Evolutionary conservation across 2,113 vertebrate species (phyloP), one percentile per base, ranked within the genome.

Genomic region (Phaethon lepturus): DNA sequence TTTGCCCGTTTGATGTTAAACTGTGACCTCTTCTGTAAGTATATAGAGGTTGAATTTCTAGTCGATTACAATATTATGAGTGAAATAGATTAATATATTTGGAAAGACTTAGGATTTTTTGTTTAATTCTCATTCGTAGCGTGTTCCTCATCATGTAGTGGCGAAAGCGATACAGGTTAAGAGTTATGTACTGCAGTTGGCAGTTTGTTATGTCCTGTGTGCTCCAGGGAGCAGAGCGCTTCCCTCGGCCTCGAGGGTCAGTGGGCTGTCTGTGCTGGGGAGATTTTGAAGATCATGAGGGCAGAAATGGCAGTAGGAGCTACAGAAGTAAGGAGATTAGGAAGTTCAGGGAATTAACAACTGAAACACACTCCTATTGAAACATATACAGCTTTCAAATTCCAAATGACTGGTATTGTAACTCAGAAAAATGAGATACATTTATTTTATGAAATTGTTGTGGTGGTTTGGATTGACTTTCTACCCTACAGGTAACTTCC

Each of bases 311-410:
- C 50, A 59, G 29, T 50, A 56, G 66, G 81, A 93, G 35, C 81
- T 76, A 29, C 40, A 29, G 74, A 79, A 90, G 18, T 96, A 96
- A 93, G 92, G 72, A 83, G 71, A 93, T 97, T 83, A 92, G 90
- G 85, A 95, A 92, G 38, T 95, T 87, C 49, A 52, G 53, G 53
- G 92, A 95, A 91, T 96, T 97, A 96, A 60, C 73, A 75, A 58
- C 40, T 60, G 66, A 90, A 95, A 64, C 60, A 13, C 18, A 22
- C 38, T 42, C 67, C 60, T 52, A 0, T 66, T 64, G 66, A 75
- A 29, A 94, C 87, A 96, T 92, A 63, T 58, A 17, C 20, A 52
- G 44, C 58, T 91, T 88, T 94, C 58, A 85, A 38, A 72, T 93
- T 58, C 29, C 31, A 78, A 91, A 69, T 90, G 33, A 62, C 44